These are phyloP conservation scores for Ommatoiulus sabulosus DNA, from an alignment of 2,888 invertebrate species.

Conservation along the genomic window DNA sequence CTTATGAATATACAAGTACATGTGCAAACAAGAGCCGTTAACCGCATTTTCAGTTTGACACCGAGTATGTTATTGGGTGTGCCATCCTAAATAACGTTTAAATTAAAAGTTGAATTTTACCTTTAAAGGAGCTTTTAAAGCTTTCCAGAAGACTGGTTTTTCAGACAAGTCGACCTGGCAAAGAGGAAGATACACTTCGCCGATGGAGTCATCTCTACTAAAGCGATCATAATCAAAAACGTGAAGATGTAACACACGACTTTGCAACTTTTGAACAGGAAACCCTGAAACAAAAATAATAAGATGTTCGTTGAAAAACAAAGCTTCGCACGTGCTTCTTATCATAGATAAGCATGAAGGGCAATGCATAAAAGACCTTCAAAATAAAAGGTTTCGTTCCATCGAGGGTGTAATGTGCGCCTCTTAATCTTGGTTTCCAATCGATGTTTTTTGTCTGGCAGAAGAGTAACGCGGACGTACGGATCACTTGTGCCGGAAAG, in stretches of 20 bases:
- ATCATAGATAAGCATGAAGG: background rate
- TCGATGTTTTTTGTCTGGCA: constrained; percentile 92
- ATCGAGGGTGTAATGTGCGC: constrained; percentile 88
- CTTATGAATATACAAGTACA: no score
- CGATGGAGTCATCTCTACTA: constrained; percentile 93
- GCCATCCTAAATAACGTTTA: background rate
- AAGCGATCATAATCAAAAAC: constrained; percentile 96
- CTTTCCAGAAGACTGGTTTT: constrained; percentile 95
- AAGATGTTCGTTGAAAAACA: background rate
- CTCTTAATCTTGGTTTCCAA: constrained; percentile 93
- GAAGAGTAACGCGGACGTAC: constrained; percentile 87
- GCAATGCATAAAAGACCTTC: constrained; percentile 73
- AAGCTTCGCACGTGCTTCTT: background rate
- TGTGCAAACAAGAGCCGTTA: no score
- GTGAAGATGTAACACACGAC: constrained; percentile 89
- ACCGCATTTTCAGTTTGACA: no score
- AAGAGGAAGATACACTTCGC: constrained; percentile 90
- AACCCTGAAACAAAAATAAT: constrained; percentile 73
- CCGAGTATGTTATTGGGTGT: no score
- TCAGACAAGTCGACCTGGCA: constrained; percentile 93
- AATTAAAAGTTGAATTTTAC: constrained; percentile 53
- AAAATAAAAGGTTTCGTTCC: constrained; percentile 96
- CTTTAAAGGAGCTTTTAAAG: constrained; percentile 89
- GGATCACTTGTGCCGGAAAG: constrained; percentile 93
- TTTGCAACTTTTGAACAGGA: constrained; percentile 92